A percentile compares a stretch with the other conserved stretches of the same genome.
Evolutionary conservation across 2,888 invertebrate species (phyloP).

Genomic region (Lithosia quadra): DNA sequence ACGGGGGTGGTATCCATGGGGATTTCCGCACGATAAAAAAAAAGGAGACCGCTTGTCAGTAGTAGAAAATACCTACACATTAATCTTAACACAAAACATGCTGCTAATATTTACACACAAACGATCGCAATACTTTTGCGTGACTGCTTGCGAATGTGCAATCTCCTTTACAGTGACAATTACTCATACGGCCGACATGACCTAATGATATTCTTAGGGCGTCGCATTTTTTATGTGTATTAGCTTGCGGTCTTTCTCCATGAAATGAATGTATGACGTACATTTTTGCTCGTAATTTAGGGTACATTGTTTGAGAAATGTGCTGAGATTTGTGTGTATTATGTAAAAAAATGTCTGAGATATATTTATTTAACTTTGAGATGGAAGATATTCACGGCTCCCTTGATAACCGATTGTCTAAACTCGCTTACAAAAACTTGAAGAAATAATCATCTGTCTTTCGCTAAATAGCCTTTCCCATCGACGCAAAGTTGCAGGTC

Average conservation of each 20-base stretch:
- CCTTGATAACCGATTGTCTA: not conserved
- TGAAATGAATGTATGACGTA: conserved; percentile 12
- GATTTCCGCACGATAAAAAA: too few relatives aligned
- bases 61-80: too few relatives aligned
- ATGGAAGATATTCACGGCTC: not conserved
- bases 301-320: conserved; percentile 5
- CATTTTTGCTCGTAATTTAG: conserved; percentile 11
- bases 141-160: not conserved
- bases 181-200: conserved; percentile 32
- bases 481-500: too few relatives aligned
- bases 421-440: not conserved
- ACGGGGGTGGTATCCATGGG: too few relatives aligned
- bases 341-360: not conserved
- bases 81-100: not conserved
- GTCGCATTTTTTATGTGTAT: conserved; percentile 20
- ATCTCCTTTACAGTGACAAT: conserved; percentile 25
- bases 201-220: conserved; percentile 23
- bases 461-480: not conserved
- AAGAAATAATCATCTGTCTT: too few relatives aligned
- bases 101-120: not conserved
- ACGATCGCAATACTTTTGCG: not conserved
- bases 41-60: too few relatives aligned
- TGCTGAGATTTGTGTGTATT: not conserved
- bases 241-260: conserved; percentile 6
- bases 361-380: not conserved